phyloP scores from a whole-genome alignment of 2,797 vertebrate genomes.

The Merluccius polli region DNA sequence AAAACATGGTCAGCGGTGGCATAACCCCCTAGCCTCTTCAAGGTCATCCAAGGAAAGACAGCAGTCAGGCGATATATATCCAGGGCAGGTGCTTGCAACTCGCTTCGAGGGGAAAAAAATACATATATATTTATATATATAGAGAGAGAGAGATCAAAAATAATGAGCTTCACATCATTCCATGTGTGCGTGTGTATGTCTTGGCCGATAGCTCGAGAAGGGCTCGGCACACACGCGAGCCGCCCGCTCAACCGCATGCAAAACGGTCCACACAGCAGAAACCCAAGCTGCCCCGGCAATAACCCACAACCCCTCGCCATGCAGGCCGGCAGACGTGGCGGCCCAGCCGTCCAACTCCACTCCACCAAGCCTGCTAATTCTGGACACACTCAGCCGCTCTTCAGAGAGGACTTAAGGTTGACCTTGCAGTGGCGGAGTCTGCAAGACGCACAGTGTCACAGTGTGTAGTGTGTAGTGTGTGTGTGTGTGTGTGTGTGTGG shows the following conservation, averaged over 20 bases:
- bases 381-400: slow-evolving; percentile 59
- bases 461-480: slow-evolving; percentile 32
- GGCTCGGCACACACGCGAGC: slow-evolving; percentile 45
- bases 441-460: slow-evolving; percentile 36
- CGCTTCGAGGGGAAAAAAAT: no score
- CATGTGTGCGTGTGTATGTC: slow-evolving; percentile 32
- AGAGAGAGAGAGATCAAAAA: no score
- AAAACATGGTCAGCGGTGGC: no score
- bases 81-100: background rate
- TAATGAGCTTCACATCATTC: background rate
- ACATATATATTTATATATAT: no score
- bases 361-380: slow-evolving; percentile 61
- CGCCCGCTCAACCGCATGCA: slow-evolving; percentile 40
- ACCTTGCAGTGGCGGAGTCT: slow-evolving; percentile 46
- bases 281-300: slow-evolving; percentile 35
- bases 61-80: background rate
- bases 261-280: slow-evolving; percentile 48
- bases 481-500: slow-evolving; percentile 47
- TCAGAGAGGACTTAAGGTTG: slow-evolving; percentile 46
- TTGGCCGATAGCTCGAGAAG: slow-evolving; percentile 39
- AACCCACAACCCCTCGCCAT: slow-evolving; percentile 40
- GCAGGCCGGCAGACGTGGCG: slow-evolving; percentile 18
- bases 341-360: slow-evolving; percentile 37
- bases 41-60: no score
- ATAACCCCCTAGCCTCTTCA: no score